Evolutionary conservation across 2,113 vertebrate genomes (phyloP).

Genomic region (Narcine bancroftii): DNA sequence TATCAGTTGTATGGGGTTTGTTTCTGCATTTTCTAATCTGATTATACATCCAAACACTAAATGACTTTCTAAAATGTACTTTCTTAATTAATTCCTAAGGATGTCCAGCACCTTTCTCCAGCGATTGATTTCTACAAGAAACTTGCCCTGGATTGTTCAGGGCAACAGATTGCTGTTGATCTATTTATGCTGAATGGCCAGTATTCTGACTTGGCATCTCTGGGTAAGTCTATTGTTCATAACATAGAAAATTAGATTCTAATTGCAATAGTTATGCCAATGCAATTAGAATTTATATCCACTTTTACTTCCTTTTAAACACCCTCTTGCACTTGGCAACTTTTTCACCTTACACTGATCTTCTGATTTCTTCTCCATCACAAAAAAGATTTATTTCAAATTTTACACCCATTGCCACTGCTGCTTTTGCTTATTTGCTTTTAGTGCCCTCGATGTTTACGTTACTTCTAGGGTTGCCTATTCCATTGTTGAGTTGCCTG

Average conservation of each 20-base stretch:
- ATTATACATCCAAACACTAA: neutral
- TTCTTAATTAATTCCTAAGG: conserved; percentile 52
- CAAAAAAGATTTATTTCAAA: neutral
- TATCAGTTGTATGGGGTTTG: neutral
- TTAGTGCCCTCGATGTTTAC: neutral
- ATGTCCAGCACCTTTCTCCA: conserved; percentile 80
- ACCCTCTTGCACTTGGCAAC: neutral
- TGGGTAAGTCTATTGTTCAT: conserved; percentile 57
- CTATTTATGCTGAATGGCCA: conserved; percentile 88
- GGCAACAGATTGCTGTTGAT: conserved; percentile 90
- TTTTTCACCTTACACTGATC: neutral
- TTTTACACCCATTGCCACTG: no score
- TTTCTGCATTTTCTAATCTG: neutral
- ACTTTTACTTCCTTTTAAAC: neutral
- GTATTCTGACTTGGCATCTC: conserved; percentile 85
- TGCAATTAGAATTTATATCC: neutral
- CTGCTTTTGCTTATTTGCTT: neutral
- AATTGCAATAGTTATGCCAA: neutral
- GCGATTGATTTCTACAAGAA: conserved; percentile 98
- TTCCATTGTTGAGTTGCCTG: neutral
- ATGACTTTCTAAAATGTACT: neutral
- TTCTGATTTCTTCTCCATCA: neutral
- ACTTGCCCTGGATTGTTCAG: conserved; percentile 92
- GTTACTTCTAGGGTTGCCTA: neutral
- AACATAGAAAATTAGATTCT: neutral